Evolutionary conservation across 2,888 invertebrate species (phyloP), one percentile per base, ranked within the genome.

Genomic region (Pseudococcus longispinus): DNA sequence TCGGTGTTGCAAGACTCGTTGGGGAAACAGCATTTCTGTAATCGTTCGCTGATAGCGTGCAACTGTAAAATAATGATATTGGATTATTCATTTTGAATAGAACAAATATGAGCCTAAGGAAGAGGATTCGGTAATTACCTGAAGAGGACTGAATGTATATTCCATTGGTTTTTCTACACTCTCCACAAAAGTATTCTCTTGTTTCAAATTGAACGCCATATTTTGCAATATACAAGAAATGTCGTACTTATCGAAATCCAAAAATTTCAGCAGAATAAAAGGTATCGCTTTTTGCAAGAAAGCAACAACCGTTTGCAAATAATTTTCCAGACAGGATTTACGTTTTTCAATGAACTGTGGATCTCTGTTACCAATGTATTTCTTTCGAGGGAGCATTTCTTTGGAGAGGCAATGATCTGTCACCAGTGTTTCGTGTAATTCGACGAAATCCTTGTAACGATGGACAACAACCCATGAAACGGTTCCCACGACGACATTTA

Each of bases 371-470:
- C 98, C 95, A 89, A 98, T 95, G 4, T 97, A 93, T 92, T 97
- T 98, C 91, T 99, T 98, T 0, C 97, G 97, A 15, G 98, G 98
- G 20, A 98, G 91, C 88, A 97, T 92, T 89, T 96, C 96, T 90
- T 95, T 96, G 9, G 95, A 94, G 4, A 97, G 93, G 84, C 95
- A 95, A 91, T 96, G 95, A 89, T 96, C 95, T 3, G 92, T 91
- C 0, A 96, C 94, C n/a, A 98, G 92, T 90, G 94, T 94, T 85
- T 96, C 95, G 91, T 98, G 96, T 18, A 98, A 92, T 87, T 96
- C 95, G 88, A 94, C 94, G 91, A 98, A 98, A 89, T 98, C 97
- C 90, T 94, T 96, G 92, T 97, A 98, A 89, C 98, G 93, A 91
- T 95, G 95, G 89, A 93, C 93, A 11, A 98, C 95, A 88, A 93